Base-by-base conservation (phyloP, 2,797 vertebrate species). In the Acomys russatus region DNA sequence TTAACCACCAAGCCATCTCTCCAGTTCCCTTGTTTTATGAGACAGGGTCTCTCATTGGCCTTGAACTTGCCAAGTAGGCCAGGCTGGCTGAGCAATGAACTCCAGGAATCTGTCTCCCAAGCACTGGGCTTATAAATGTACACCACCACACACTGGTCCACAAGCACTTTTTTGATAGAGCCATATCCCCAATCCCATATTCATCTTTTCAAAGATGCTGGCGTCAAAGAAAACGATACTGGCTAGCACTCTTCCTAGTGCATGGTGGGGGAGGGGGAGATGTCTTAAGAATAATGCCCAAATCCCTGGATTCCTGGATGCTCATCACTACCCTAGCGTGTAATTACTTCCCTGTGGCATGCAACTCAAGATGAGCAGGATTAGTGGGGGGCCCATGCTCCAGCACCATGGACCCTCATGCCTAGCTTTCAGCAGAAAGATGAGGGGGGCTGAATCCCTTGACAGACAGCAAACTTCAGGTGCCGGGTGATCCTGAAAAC, bases 401-500 rank as follows among this genome's bases (percentile, higher is more conserved):
- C 44, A 63, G 76, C 30, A 17, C 15, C 0, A 0, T 2, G 11
- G 90, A 93, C 5, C 1, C 35, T 20, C 0, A 1, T 0, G 4
- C 59, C 44, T 22, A 56, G 30, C 93, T 95, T 82, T 44, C 71
- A 59, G 71, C 95, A 63, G 73, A 44, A 63, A 66, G 64, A 89
- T 3, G n/a, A 14, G 1, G 71, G 1, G 4, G 33, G 6, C 76
- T 0, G 22, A 93, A 93, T 91, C 76, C 95, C 64, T 82, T 11
- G 70, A 86, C 96, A 95, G 87, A 96, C 91, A 95, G 85, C 89
- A 70, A 89, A 20, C 84, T 59, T 79, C 2, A 22, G 91, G 66
- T 38, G 88, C 90, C 3, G 20, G 5, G 85, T 17, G 0, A 78
- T 77, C 83, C 97, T 1, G 0, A 88, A 96, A 96, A 95, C 83